Evolutionary conservation across 2,888 invertebrate genomes (phyloP).

Genomic region (Octonoba sinensis): DNA sequence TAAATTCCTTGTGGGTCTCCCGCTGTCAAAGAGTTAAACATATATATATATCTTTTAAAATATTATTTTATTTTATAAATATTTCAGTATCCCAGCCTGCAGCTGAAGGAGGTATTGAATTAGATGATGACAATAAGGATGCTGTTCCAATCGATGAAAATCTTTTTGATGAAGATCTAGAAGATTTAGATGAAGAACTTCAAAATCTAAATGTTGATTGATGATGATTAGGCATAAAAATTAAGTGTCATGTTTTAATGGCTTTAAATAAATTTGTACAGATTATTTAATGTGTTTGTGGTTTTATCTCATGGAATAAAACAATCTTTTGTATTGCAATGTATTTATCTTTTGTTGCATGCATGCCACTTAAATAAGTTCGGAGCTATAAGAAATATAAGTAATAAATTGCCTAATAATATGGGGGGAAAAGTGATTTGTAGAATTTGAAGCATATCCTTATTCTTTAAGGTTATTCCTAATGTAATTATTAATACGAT

Average conservation of each 20-base stretch:
- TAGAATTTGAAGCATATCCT: too few species aligned
- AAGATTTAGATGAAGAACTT: constrained; percentile 84
- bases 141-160: constrained; percentile 89
- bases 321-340: constrained; percentile 34
- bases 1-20: too few species aligned
- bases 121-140: constrained; percentile 67
- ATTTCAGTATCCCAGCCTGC: not conserved
- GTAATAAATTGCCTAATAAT: too few species aligned
- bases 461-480: too few species aligned
- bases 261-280: constrained; percentile 46
- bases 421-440: too few species aligned
- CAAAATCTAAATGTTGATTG: constrained; percentile 74
- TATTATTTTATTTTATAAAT: too few species aligned
- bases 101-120: constrained; percentile 18
- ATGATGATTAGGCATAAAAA: constrained; percentile 12
- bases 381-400: too few species aligned
- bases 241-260: constrained; percentile 49
- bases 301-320: constrained; percentile 25
- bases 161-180: constrained; percentile 85
- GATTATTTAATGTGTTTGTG: constrained; percentile 32
- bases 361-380: too few species aligned
- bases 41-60: too few species aligned
- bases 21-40: too few species aligned
- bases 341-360: not conserved
- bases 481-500: too few species aligned